A percentile compares a stretch with the other conserved stretches of the same genome.
These are phyloP conservation scores for Cryptocheilus praepositus DNA, from an alignment of 2,888 invertebrate species.

Conservation along the genomic window DNA sequence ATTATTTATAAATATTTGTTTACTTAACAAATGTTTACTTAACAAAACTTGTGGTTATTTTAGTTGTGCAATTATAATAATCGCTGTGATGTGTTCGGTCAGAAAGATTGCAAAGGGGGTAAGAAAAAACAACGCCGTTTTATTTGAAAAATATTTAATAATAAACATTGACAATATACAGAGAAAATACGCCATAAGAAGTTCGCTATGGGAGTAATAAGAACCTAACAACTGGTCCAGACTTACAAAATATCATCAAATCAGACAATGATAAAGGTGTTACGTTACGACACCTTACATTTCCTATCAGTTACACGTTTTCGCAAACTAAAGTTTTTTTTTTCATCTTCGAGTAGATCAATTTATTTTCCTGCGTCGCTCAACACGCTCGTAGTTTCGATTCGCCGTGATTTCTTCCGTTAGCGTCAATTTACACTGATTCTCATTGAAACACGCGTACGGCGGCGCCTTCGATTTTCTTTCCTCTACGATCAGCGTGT, in stretches of 20 bases:
- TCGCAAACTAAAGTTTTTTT: constrained; percentile 57
- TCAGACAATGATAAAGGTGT: constrained; percentile 70
- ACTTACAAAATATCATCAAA: constrained; percentile 74
- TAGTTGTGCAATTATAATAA: too few species aligned
- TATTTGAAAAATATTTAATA: constrained; percentile 75
- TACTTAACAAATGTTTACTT: too few species aligned
- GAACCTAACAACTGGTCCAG: constrained; percentile 73
- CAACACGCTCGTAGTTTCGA: constrained; percentile 5
- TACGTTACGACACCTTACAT: constrained; percentile 58
- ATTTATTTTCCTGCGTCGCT: constrained; percentile 21
- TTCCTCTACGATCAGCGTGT: not conserved
- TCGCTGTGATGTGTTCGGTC: too few species aligned
- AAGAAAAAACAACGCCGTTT: constrained; percentile 18
- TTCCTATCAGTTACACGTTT: constrained; percentile 54
- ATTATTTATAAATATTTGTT: too few species aligned
- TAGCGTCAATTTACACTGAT: constrained; percentile 17
- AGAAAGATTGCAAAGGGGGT: too few species aligned
- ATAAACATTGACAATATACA: constrained; percentile 75
- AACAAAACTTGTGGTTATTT: too few species aligned
- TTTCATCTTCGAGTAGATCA: constrained; percentile 51
- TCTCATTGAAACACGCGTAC: constrained; percentile 30
- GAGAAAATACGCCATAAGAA: constrained; percentile 74
- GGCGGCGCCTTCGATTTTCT: constrained; percentile 11
- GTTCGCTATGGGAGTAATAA: constrained; percentile 72
- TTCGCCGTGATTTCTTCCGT: not conserved